Evolutionary conservation across 2,797 vertebrate genomes (phyloP), one percentile per base, ranked within the genome.

Genomic region (Sebastolobus altivelis): DNA sequence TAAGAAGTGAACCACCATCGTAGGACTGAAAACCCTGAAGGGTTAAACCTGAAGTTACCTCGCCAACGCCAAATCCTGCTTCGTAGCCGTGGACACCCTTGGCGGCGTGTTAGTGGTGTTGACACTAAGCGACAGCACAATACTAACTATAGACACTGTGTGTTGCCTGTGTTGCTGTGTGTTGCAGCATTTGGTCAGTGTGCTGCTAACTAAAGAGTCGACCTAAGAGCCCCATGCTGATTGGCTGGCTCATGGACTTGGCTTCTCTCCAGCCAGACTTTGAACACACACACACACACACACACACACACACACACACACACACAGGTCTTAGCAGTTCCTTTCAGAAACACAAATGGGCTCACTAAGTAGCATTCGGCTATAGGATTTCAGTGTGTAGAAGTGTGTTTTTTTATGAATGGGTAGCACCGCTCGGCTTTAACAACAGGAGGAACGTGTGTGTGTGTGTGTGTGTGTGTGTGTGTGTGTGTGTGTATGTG

Each of bases 101-200:
- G 12, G 49, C 46, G 20, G 33, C 38, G 49, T 55, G 49, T 69
- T 31, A 9, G 11, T 37, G 8, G n/a, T 70, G 59, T 29, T 54
- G 31, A 49, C 11, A 22, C 18, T 8, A 37, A 43, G 38, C 10
- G 12, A 49, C 31, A 38, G 66, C 20, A 31, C 20, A 29, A 14
- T 13, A 4, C 22, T 37, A 3, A n/a, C 54, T 55, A 7, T 18
- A 70, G 55, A 56, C 25, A 27, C 31, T 20, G 37, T 63, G 35
- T 58, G 4, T 79, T 79, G 83, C 79, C 58, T 29, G 77, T 79
- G 81, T 84, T 82, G 77, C 77, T 65, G 77, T 60, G 75, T 75
- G 72, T 87, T 88, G 82, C 84, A 82, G 62, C 77, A 84, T 89
- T 75, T 78, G 81, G 79, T 81, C 79, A 77, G 52, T 66, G 52